Conservation (phyloP, 2,113 vertebrate genomes). For the Haplotaxodon microlepis region DNA sequence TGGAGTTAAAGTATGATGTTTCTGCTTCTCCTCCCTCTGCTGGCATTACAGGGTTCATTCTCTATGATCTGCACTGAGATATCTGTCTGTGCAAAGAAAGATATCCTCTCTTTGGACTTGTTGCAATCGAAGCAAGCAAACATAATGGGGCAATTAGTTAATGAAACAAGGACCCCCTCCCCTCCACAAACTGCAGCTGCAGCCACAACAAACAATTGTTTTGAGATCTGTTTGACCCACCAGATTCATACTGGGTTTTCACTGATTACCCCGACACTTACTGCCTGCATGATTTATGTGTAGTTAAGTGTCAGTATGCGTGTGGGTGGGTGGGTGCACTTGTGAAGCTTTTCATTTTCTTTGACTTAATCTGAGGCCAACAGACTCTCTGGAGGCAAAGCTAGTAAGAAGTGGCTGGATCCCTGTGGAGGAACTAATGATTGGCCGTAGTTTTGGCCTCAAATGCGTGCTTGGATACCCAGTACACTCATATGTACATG, state of each 20-base stretch:
- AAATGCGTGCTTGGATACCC: neutral
- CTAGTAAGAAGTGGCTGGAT: conserved; percentile 40
- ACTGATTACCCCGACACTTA: neutral
- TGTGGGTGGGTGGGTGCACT: conserved; percentile 1
- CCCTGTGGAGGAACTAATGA: conserved; percentile 50
- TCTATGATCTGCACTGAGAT: neutral
- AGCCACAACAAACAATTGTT: neutral
- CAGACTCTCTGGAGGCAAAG: conserved; percentile 21
- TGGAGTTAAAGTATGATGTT: neutral
- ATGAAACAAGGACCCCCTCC: conserved; percentile 1
- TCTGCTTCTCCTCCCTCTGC: neutral
- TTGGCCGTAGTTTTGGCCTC: neutral
- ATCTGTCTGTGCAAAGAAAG: neutral
- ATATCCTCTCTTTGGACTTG: neutral
- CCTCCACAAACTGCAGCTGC: neutral
- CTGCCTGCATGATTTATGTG: neutral
- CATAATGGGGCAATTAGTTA: conserved; percentile 58
- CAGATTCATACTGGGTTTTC: neutral
- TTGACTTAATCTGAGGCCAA: conserved; percentile 44
- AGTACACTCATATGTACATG: neutral
- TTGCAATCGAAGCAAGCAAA: neutral
- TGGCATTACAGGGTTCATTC: neutral
- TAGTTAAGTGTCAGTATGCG: neutral
- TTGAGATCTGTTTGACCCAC: neutral
- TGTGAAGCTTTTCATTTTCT: conserved; percentile 42